Evolutionary conservation across 2,888 invertebrate species (phyloP), one percentile per base, ranked within the genome.

Genomic region (Abrostola tripartita): DNA sequence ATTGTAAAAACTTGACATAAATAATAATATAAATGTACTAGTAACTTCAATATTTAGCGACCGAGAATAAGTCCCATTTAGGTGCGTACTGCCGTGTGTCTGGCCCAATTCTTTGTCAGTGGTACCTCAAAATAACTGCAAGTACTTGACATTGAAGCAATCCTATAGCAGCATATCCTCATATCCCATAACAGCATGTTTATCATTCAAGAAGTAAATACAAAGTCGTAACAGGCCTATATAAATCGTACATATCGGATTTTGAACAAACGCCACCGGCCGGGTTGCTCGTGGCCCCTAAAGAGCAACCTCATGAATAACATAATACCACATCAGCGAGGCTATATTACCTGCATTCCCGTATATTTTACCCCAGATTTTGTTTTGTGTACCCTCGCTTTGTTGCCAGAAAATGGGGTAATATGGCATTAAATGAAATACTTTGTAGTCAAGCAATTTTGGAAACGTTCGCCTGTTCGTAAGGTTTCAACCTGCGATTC

Each of bases 301-400:
- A 70, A 74, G 68, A 76, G 71, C 65, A 61, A 41, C 54, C 68
- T 70, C 81, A 82, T 82, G 82, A 79, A 82, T 82, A 82, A 74
- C 71, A 70, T 79, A 81, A 79, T 71, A 81, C 61, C 38, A 51
- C 59, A 76, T 73, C 76, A 73, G 35, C 55, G 65, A 44, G 49
- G 53, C 53, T 65, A 63, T 65, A 69, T 75, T 80, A 80, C 68
- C 66, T 71, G 61, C 55, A 58, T 11, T 36, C 49, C 51, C 42
- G 37, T 69, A 60, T 71, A 66, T 67, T 64, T 64, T 14, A 59
- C 53, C 38, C 56, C 49, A 52, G 41, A 59, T 67, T 61, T 50
- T 53, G 65, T 71, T 66, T 70, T 72, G 62, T 72, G 66, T 68
- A 14, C 9, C 50, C 37, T 44, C 61, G 56, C 59, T 62, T 63